Evolutionary conservation across 2,113 vertebrate genomes (phyloP), one percentile per base, ranked within the genome.

Genomic region (Megalops atlanticus): DNA sequence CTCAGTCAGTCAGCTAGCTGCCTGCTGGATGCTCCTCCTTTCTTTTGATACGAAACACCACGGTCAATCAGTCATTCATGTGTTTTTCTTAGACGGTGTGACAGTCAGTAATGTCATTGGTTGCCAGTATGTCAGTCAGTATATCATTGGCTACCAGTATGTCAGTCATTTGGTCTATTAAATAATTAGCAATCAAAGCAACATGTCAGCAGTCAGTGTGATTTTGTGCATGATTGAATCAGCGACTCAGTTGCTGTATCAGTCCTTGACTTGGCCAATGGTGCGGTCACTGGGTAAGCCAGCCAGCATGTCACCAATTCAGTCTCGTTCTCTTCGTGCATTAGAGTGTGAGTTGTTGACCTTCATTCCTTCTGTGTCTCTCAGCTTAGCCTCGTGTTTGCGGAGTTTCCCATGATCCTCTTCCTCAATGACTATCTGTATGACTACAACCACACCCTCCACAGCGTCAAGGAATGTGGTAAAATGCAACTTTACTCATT

Each of bases 301-400:
- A 71, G 7, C 35, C 58, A 27, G 21, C 16, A 12, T 49, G 45
- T 49, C 8, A 12, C 8, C 45, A 16, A 8, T 49, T 49, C 45
- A 49, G 45, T 49, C n/a, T n/a, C 45, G 45, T 49, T 79, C 18
- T 76, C 73, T 5, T 43, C 39, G 77, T 31, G n/a, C 58, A 21
- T 75, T 49, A 70, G 78, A 38, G 70, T 79, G 72, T n/a, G 11
- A 78, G 31, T 8, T 35, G 35, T 10, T 35, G 38, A 7, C 27
- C 35, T 40, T 70, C 0, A 70, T 68, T 74, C 64, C 85, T 15
- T 86, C 27, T n/a, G 78, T 82, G 43, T 73, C 71, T 79, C 70
- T 81, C 82, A 99, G 98, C 85, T 99, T 84, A 97, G 97, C 82
- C 97, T 99, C 0, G 95, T 97, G 76, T 96, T 95, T 0, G 96